Conservation (phyloP, 2,888 invertebrate genomes). For the Scaptomyza caliginosa region DNA sequence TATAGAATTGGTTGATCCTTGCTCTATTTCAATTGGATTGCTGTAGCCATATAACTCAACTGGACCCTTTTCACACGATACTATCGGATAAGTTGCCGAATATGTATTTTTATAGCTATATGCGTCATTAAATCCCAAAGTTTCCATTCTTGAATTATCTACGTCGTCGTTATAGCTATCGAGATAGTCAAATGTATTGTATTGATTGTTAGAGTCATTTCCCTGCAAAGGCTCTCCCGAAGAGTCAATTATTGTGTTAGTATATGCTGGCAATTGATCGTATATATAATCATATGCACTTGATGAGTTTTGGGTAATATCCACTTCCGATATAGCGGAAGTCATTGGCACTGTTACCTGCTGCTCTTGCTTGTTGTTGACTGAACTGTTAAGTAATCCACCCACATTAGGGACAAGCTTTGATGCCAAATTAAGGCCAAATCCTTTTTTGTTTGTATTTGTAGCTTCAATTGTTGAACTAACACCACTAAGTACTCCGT, state of each 20-base stretch:
- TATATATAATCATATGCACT: slow-evolving; percentile 18
- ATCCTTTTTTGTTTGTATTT: slow-evolving; percentile 56
- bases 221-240: not conserved
- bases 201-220: not conserved
- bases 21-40: slow-evolving; percentile 13
- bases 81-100: slow-evolving; percentile 65
- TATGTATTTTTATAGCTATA: slow-evolving; percentile 68
- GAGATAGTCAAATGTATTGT: slow-evolving; percentile 13
- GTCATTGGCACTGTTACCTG: slow-evolving; percentile 22
- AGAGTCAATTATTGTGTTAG: slow-evolving; percentile 6
- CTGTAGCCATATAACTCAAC: slow-evolving; percentile 18
- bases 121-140: slow-evolving; percentile 62
- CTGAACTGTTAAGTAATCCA: slow-evolving; percentile 56
- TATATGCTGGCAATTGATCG: not conserved
- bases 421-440: slow-evolving; percentile 79
- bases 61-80: slow-evolving; percentile 39
- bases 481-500: slow-evolving; percentile 77
- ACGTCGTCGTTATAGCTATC: slow-evolving; percentile 30
- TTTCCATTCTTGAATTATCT: slow-evolving; percentile 10
- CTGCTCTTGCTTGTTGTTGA: slow-evolving; percentile 26
- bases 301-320: not conserved
- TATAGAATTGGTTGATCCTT: slow-evolving; percentile 5
- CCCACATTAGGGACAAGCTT: slow-evolving; percentile 81
- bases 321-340: slow-evolving; percentile 1
- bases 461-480: slow-evolving; percentile 49